Conservation (phyloP, 2,797 vertebrate genomes). For the Enteromius fasciolatus region DNA sequence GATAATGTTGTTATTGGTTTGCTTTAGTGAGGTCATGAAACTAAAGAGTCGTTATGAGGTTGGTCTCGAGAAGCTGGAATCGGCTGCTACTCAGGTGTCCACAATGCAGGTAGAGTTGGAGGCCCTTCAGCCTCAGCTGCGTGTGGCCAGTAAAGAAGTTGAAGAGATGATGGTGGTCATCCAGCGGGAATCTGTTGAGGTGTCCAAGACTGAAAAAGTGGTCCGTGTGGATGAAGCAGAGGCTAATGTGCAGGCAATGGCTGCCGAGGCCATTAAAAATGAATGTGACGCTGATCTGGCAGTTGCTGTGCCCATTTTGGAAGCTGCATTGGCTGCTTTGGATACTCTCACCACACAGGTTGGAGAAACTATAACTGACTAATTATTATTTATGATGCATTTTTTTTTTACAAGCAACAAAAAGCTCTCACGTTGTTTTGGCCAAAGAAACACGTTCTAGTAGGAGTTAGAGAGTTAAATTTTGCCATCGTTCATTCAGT, state of each 20-base stretch:
- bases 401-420: too few species aligned
- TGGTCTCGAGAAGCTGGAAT: constrained; percentile 88
- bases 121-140: constrained; percentile 87
- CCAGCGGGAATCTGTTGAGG: constrained; percentile 86
- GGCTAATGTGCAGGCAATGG: constrained; percentile 88
- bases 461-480: not conserved
- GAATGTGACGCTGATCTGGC: constrained; percentile 91
- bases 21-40: constrained; percentile 84
- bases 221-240: constrained; percentile 85
- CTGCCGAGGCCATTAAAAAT: constrained; percentile 90
- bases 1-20: not conserved
- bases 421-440: not conserved
- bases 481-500: not conserved
- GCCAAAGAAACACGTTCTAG: not conserved
- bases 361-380: constrained; percentile 8
- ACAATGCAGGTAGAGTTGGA: constrained; percentile 87
- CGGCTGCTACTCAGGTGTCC: constrained; percentile 85
- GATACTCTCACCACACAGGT: constrained; percentile 89
- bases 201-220: constrained; percentile 86
- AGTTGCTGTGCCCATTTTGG: constrained; percentile 83
- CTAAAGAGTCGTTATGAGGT: constrained; percentile 87
- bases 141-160: constrained; percentile 84
- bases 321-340: constrained; percentile 84
- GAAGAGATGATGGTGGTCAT: constrained; percentile 88
- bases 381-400: constrained; percentile 10